Percentiles rank a stretch among this genome's conserved stretches.
phyloP scores from a whole-genome alignment of 2,797 vertebrate genomes.

The Pangasius krempfi region DNA sequence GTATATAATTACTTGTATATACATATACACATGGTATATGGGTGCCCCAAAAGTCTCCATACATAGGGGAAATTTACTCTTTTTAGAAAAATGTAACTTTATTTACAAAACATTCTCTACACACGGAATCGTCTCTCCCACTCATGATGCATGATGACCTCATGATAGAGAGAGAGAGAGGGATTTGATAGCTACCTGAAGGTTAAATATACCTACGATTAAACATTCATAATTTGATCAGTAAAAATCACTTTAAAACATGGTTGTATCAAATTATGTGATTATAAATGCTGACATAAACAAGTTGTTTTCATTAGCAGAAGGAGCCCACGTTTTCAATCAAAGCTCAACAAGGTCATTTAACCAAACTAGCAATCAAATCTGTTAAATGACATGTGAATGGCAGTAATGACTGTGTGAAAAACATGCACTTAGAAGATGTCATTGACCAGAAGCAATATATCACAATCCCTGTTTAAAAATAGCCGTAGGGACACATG shows the following conservation, averaged over 20 bases:
- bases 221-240: neutral
- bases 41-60: too few relatives aligned
- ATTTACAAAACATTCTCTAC: too few relatives aligned
- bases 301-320: neutral
- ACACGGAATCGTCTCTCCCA: too few relatives aligned
- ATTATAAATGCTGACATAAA: neutral
- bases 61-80: too few relatives aligned
- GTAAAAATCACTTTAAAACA: neutral
- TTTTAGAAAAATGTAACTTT: too few relatives aligned
- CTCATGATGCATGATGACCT: too few relatives aligned
- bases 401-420: neutral
- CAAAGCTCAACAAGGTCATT: neutral
- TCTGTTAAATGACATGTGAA: neutral
- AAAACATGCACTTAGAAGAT: neutral
- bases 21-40: too few relatives aligned
- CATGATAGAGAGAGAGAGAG: neutral
- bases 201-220: neutral
- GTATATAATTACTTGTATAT: too few relatives aligned
- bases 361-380: neutral
- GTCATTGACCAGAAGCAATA: neutral
- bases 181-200: neutral
- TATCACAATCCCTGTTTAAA: neutral
- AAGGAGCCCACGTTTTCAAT: neutral
- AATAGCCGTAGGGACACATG: neutral
- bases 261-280: neutral